phyloP scores from a whole-genome alignment of 2,113 vertebrate species.

The Lasiurus borealis region DNA sequence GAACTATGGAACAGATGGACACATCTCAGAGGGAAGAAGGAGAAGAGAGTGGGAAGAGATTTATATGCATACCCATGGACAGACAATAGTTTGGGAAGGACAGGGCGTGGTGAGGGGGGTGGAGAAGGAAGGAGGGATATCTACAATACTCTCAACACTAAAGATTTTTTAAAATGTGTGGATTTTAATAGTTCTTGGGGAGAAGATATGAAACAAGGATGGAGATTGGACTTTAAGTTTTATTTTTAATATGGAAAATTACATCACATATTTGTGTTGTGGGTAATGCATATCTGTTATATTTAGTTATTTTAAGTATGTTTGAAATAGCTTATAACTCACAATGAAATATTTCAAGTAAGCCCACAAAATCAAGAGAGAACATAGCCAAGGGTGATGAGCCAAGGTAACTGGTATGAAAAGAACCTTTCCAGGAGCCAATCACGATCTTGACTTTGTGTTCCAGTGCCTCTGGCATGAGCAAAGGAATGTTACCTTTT shows the following conservation, averaged over 20 bases:
- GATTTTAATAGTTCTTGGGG: background rate
- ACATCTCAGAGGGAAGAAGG: no score
- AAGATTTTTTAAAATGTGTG: background rate
- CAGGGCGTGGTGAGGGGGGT: no score
- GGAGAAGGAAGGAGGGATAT: no score
- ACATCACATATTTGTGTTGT: background rate
- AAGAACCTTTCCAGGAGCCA: slow-evolving; percentile 29
- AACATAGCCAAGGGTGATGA: background rate
- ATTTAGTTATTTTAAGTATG: slow-evolving; percentile 39
- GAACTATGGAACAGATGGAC: no score
- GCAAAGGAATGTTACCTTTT: slow-evolving; percentile 62
- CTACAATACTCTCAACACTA: no score
- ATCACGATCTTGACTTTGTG: background rate
- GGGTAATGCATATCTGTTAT: background rate
- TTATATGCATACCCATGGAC: no score
- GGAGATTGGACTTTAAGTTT: background rate
- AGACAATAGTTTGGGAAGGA: no score
- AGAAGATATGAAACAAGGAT: background rate
- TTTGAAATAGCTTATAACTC: background rate
- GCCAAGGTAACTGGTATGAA: background rate
- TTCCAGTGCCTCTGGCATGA: background rate
- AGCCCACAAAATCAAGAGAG: background rate
- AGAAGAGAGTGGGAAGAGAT: no score
- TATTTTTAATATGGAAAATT: slow-evolving; percentile 28
- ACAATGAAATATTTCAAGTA: background rate